Percentiles rank a stretch among this genome's conserved stretches.
phyloP scores from a whole-genome alignment of 2,113 vertebrate species.

The Saimiri boliviensis region DNA sequence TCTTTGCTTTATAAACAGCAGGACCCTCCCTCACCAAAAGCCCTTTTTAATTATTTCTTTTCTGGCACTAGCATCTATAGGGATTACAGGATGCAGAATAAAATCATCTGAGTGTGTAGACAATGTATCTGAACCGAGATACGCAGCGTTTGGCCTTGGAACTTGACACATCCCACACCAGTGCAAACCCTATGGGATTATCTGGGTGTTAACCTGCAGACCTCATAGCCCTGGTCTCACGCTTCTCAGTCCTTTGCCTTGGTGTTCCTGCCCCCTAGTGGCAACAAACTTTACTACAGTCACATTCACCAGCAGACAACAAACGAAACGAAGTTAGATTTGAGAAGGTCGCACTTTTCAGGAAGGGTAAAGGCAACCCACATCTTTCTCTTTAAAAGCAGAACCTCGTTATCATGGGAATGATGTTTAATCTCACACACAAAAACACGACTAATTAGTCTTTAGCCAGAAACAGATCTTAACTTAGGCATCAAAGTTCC shows the following conservation, averaged over 20 bases:
- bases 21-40: background rate
- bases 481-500: background rate
- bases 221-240: background rate
- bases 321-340: background rate
- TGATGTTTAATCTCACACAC: background rate
- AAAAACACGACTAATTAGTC: background rate
- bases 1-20: background rate
- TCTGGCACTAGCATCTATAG: background rate
- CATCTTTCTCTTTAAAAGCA: background rate
- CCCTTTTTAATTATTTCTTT: background rate
- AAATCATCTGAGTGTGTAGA: background rate
- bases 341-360: background rate
- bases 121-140: background rate
- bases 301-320: background rate
- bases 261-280: constrained; percentile 77
- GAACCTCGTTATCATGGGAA: background rate
- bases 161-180: background rate
- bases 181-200: background rate
- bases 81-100: background rate
- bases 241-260: constrained; percentile 43
- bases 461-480: background rate
- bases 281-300: background rate
- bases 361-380: background rate
- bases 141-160: background rate
- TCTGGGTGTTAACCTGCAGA: background rate